Conservation (phyloP, 2,797 vertebrate genomes). For the Molossus alvarezi region DNA sequence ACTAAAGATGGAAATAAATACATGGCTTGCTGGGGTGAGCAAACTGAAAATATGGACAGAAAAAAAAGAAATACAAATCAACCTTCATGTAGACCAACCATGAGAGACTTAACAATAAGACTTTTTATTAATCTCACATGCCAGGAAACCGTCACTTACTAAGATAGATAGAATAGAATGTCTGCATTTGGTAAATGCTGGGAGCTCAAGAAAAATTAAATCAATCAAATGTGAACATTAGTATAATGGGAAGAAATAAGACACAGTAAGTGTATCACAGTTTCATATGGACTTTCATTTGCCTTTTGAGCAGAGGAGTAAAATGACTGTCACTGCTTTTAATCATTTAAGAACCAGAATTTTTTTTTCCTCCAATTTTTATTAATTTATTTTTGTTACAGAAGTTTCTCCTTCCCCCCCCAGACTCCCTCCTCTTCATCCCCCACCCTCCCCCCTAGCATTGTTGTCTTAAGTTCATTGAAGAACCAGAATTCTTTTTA, state of each 20-base stretch:
- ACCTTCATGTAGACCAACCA: constrained; percentile 73
- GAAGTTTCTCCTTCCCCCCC: too few relatives aligned
- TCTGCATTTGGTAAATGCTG: constrained; percentile 87
- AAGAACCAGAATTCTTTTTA: constrained; percentile 73
- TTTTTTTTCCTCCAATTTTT: constrained; percentile 39
- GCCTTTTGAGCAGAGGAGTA: constrained; percentile 74
- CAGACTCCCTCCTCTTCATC: too few relatives aligned
- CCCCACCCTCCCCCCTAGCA: too few relatives aligned
- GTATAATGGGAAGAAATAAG: constrained; percentile 82
- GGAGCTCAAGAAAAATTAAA: constrained; percentile 83
- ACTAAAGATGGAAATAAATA: constrained; percentile 72
- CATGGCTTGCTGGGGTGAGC: constrained; percentile 30
- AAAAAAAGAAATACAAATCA: constrained; percentile 60
- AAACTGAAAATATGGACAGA: constrained; percentile 73
- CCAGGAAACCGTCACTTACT: constrained; percentile 82
- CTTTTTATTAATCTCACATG: constrained; percentile 87
- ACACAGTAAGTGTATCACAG: constrained; percentile 57
- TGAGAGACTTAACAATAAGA: constrained; percentile 78
- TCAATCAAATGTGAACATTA: constrained; percentile 85
- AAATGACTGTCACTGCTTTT: constrained; percentile 72
- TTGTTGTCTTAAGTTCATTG: neutral
- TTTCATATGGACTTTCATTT: constrained; percentile 79
- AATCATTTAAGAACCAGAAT: constrained; percentile 60
- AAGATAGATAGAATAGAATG: constrained; percentile 85
- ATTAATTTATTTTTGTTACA: too few relatives aligned